A percentile compares a stretch with the other conserved stretches of the same genome.
phyloP scores from a whole-genome alignment of 2,113 vertebrate species.

The Syngnathus typhle region DNA sequence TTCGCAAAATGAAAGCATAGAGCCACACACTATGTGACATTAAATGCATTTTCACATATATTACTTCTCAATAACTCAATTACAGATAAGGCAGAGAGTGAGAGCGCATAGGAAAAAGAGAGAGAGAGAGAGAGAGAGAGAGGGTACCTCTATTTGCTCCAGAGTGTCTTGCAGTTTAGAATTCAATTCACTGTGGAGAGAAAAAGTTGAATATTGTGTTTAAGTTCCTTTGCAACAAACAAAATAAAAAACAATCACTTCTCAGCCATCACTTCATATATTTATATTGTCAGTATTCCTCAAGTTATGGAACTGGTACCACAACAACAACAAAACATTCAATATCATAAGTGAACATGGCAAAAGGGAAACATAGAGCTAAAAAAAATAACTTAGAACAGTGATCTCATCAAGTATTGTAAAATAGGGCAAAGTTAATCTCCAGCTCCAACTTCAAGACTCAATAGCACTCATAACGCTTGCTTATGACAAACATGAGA shows the following conservation, averaged over 20 bases:
- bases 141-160: constrained; percentile 94
- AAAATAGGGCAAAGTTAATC: neutral
- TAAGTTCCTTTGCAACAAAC: constrained; percentile 1
- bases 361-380: too few relatives aligned
- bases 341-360: too few relatives aligned
- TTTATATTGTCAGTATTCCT: neutral
- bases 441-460: neutral
- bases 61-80: constrained; percentile 14
- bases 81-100: constrained; percentile 13
- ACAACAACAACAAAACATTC: too few relatives aligned
- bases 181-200: constrained; percentile 83
- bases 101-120: constrained; percentile 5
- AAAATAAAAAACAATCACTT: neutral
- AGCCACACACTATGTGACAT: constrained; percentile 8
- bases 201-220: constrained; percentile 15
- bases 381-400: too few relatives aligned
- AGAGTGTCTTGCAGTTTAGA: constrained; percentile 98
- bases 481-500: constrained; percentile 10
- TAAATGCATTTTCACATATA: constrained; percentile 11
- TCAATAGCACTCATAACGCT: neutral
- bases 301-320: too few relatives aligned
- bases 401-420: too few relatives aligned
- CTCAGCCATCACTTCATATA: neutral
- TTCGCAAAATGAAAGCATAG: constrained; percentile 24
- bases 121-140: neutral